Evolutionary conservation across 2,113 vertebrate species (phyloP).

Genomic region (Vimba vimba): DNA sequence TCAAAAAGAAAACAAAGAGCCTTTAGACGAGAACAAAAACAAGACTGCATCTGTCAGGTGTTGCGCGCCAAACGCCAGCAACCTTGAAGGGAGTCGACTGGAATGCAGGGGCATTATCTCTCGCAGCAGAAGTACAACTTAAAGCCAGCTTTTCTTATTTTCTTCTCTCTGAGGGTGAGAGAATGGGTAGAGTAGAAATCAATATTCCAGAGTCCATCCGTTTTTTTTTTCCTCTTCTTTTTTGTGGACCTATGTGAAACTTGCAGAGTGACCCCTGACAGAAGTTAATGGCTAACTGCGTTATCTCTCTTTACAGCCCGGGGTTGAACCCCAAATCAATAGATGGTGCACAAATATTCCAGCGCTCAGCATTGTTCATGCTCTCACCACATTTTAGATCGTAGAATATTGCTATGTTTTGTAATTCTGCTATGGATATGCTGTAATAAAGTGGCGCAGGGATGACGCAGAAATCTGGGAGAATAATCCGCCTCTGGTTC

Average conservation of each 20-base stretch:
- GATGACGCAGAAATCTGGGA: too few relatives aligned
- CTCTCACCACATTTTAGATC: conserved; percentile 17
- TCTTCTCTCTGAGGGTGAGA: conserved; percentile 50
- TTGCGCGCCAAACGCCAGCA: conserved; percentile 64
- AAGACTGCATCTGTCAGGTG: conserved; percentile 73
- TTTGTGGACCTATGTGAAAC: conserved; percentile 73
- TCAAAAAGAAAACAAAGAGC: conserved; percentile 54
- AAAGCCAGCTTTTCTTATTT: conserved; percentile 57
- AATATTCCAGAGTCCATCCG: conserved; percentile 77
- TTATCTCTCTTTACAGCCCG: conserved; percentile 78
- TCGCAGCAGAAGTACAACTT: conserved; percentile 54
- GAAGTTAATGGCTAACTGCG: conserved; percentile 77
- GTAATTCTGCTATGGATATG: background rate
- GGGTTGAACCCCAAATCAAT: conserved; percentile 80
- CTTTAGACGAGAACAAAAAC: conserved; percentile 62
- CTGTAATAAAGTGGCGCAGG: background rate
- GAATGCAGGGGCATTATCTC: conserved; percentile 71
- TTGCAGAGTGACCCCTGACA: conserved; percentile 69
- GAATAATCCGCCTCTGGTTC: too few relatives aligned
- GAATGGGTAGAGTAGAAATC: conserved; percentile 63
- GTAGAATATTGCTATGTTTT: background rate
- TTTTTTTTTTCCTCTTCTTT: conserved; percentile 60
- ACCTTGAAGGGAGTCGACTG: conserved; percentile 76
- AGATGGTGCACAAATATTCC: conserved; percentile 76
- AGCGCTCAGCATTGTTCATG: conserved; percentile 69